These are phyloP conservation scores for Megalops atlanticus DNA, from an alignment of 2,113 vertebrate genomes.

Conservation along the genomic window DNA sequence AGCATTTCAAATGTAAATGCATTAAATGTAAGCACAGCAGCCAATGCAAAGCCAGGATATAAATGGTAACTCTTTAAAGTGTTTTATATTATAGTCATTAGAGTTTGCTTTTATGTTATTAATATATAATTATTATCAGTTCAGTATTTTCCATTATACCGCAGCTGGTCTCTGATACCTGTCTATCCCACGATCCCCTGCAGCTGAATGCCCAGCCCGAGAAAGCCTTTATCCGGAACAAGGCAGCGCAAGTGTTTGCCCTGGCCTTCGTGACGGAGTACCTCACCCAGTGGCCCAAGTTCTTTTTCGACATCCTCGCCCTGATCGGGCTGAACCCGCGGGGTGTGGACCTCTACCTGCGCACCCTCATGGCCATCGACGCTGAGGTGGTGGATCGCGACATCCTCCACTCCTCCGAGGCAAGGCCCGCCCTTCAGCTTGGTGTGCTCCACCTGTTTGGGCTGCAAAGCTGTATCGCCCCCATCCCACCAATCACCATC, in stretches of 20 bases:
- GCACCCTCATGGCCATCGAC: slow-evolving; percentile 95
- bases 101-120: not conserved
- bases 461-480: too few species aligned
- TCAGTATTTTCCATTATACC: not conserved
- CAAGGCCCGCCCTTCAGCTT: slow-evolving; percentile 47
- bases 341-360: slow-evolving; percentile 92
- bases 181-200: not conserved
- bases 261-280: slow-evolving; percentile 93
- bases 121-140: not conserved
- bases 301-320: slow-evolving; percentile 93
- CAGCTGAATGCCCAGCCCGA: slow-evolving; percentile 87
- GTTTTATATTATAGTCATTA: too few species aligned
- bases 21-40: too few species aligned
- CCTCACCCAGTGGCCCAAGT: slow-evolving; percentile 94
- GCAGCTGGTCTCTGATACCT: not conserved
- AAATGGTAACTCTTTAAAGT: too few species aligned
- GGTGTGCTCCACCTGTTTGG: not conserved
- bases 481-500: too few species aligned
- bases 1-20: too few species aligned
- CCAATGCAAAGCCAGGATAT: too few species aligned
- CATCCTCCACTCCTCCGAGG: slow-evolving; percentile 88
- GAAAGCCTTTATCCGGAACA: slow-evolving; percentile 97
- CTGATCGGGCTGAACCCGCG: slow-evolving; percentile 89
- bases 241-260: slow-evolving; percentile 96
- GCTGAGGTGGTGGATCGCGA: slow-evolving; percentile 94